Conservation (phyloP, 2,797 vertebrate species). For the Sylvia borin region DNA sequence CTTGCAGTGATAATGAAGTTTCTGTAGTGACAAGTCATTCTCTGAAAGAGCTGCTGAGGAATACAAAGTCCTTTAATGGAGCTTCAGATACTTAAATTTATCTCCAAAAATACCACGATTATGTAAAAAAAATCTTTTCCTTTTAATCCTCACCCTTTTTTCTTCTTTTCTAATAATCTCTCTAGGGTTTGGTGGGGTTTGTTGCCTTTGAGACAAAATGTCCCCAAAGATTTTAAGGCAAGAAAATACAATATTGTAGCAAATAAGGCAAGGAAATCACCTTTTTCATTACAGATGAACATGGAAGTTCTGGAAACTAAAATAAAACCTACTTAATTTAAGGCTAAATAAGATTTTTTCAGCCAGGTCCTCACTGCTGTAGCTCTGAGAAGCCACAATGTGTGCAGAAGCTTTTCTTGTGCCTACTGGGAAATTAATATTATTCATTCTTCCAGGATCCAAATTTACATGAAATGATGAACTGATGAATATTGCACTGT, state of each 20-base stretch:
- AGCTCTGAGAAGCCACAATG: background rate
- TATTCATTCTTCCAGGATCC: background rate
- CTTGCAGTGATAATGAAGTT: slow-evolving; percentile 23
- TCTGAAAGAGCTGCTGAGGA: background rate
- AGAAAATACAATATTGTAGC: background rate
- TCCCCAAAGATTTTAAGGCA: background rate
- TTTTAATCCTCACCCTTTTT: background rate
- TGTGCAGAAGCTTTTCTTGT: background rate
- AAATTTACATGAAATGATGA: background rate
- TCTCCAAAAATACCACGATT: background rate
- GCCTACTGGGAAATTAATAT: slow-evolving; percentile 1
- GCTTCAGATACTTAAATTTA: background rate
- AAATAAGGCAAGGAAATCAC: background rate
- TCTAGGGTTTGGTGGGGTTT: background rate
- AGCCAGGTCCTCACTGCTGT: background rate
- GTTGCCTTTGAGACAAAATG: background rate
- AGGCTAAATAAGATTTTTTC: background rate
- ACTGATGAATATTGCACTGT: background rate
- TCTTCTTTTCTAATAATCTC: background rate
- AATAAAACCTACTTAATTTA: background rate
- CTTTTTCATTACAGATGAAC: background rate
- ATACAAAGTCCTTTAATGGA: background rate
- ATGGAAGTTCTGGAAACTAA: background rate
- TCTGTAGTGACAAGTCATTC: background rate
- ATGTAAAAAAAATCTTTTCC: background rate